Conservation (phyloP, 1,140 invertebrate species). For the Drosophila pseudoananassae region DNA sequence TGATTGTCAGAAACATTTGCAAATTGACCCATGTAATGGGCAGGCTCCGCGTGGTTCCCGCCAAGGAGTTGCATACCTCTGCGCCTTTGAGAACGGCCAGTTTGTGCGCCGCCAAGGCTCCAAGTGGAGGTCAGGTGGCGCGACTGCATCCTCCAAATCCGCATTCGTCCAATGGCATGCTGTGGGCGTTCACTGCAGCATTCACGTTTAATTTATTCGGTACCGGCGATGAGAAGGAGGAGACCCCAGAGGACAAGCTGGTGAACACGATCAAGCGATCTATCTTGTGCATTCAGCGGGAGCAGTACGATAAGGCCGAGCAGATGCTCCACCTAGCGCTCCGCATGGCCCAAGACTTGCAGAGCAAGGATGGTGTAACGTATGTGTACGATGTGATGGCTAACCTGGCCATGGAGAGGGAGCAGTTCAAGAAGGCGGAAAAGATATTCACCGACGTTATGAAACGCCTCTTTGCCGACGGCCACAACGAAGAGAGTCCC, state of each 20-base stretch:
- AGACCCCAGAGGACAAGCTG: conserved; percentile 87
- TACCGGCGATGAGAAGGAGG: conserved; percentile 75
- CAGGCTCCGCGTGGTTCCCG: conserved; percentile 27
- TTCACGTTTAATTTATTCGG: conserved; percentile 58
- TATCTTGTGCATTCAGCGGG: conserved; percentile 89
- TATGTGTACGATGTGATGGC: conserved; percentile 96
- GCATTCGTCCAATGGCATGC: conserved; percentile 1
- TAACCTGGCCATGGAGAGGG: conserved; percentile 92
- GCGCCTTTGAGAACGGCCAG: conserved; percentile 1
- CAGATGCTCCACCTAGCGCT: conserved; percentile 93
- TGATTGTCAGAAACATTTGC: conserved; percentile 57
- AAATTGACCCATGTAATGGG: conserved; percentile 43
- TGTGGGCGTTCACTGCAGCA: conserved; percentile 49
- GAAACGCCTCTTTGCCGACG: conserved; percentile 89
- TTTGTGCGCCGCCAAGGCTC: background rate
- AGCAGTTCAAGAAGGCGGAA: conserved; percentile 92
- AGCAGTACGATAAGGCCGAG: conserved; percentile 92
- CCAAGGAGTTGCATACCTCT: conserved; percentile 25
- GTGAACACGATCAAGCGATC: conserved; percentile 90
- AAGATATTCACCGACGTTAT: conserved; percentile 92
- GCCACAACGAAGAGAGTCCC: conserved; percentile 89
- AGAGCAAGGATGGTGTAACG: conserved; percentile 90
- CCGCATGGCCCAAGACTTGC: conserved; percentile 91
- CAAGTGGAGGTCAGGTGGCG: background rate
- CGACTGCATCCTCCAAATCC: background rate